Evolutionary conservation across 1,140 invertebrate genomes (phyloP).

Genomic region (Euschistus heros): DNA sequence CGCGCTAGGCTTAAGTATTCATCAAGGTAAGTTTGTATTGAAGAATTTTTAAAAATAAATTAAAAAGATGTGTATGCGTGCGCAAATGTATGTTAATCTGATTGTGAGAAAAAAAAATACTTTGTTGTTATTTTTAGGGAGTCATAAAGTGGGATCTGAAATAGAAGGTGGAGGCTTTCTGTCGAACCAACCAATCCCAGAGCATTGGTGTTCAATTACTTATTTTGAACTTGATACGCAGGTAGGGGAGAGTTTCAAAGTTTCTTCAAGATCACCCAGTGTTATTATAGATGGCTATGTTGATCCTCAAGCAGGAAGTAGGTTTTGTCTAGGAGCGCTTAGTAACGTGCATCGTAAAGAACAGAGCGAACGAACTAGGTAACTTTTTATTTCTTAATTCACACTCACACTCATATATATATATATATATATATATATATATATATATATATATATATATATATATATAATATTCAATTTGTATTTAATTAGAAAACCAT

Average conservation of each 20-base stretch:
- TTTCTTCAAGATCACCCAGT: slow-evolving; percentile 81
- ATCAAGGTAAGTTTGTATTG: too few relatives aligned
- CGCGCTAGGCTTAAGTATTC: too few relatives aligned
- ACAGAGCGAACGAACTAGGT: slow-evolving; percentile 73
- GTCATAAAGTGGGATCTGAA: slow-evolving; percentile 27
- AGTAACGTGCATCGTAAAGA: slow-evolving; percentile 98
- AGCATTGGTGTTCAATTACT: slow-evolving; percentile 98
- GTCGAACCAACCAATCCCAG: slow-evolving; percentile 79
- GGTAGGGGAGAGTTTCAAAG: slow-evolving; percentile 98
- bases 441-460: too few relatives aligned
- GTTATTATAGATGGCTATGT: slow-evolving; percentile 98
- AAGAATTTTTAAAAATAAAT: too few relatives aligned
- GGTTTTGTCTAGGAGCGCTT: slow-evolving; percentile 94
- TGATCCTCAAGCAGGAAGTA: slow-evolving; percentile 92
- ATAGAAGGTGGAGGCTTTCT: slow-evolving; percentile 41
- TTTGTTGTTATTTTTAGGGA: slow-evolving; percentile 26
- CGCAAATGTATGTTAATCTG: too few relatives aligned
- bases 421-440: too few relatives aligned
- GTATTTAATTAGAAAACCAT: too few relatives aligned
- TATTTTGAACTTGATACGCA: slow-evolving; percentile 98
- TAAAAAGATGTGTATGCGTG: too few relatives aligned
- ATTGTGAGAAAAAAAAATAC: not conserved
- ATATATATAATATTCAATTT: too few relatives aligned
- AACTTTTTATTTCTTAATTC: too few relatives aligned
- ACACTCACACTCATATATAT: too few relatives aligned